Base-by-base conservation (phyloP, 1,140 invertebrate genomes). In the Brachionus sp. region DNA sequence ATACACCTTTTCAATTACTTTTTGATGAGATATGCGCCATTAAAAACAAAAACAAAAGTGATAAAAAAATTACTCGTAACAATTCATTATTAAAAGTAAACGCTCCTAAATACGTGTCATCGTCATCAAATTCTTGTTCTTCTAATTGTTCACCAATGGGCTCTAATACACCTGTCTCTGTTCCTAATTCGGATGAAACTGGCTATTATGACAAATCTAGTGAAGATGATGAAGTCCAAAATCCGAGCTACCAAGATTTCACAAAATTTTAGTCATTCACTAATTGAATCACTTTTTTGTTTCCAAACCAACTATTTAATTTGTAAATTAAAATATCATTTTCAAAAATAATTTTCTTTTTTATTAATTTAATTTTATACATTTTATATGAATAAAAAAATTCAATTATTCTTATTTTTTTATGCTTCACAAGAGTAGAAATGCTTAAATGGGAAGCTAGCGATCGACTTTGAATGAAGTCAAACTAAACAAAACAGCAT, bases 1-100 rank as follows among this genome's bases (percentile, higher is more conserved):
- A 80, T 42, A 29, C 77, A 37, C 77, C 77, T 29, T 66, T 80
- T 57, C 50, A 80, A 66, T 44, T 80, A n/a, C 29, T 80, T 13
- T 80, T 80, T 37, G 77, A 80, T 44, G 77, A 80, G 35, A 80
- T 80, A 62, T 80, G 50, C 16, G 46, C 50, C 5, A 62, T 57
- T 3, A 80, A 80, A 23, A 39, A 80, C 19, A 80, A 66, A 19
- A 23, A 66, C 19, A 37, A 66, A 80, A 33, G n/a, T 39, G 70
- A 46, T 12, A 33, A 16, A 16, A 42, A 75, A 46, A 75, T 13
- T 5, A 46, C 10, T 46, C 16, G 6, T 1, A 46, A 75, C 5
- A 46, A 75, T 46, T 46, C 70, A 75, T 10, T 19, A 25, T 46
- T 75, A 25, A 75, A 75, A 19, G 19, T 46, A 13, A 75, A 44